A percentile compares a stretch with the other conserved stretches of the same genome.
Evolutionary conservation across 1,140 invertebrate species (phyloP).

Genomic region (Bombus confusus): DNA sequence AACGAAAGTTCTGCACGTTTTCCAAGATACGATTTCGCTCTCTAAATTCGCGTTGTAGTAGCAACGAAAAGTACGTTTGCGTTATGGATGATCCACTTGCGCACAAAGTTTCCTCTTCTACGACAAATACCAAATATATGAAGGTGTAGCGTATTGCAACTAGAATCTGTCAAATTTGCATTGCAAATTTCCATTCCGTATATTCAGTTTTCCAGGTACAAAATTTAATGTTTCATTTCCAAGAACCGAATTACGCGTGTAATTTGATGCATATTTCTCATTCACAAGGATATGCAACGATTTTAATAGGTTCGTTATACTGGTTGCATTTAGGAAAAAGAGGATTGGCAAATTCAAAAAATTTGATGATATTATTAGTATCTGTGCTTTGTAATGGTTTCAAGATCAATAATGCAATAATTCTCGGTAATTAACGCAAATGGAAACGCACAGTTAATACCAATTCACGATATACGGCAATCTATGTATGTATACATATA

Average conservation of each 20-base stretch:
- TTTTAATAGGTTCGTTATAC: not conserved
- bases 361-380: not conserved
- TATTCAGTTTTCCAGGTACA: not conserved
- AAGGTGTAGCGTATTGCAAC: no score
- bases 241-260: not conserved
- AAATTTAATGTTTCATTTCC: not conserved
- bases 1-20: no score
- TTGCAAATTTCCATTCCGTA: not conserved
- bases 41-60: no score
- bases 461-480: no score
- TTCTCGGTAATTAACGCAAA: not conserved
- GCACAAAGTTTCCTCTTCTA: no score
- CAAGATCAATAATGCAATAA: not conserved
- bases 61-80: no score
- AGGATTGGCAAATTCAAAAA: not conserved
- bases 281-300: not conserved
- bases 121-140: no score
- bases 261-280: not conserved
- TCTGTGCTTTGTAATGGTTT: not conserved
- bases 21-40: no score
- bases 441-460: not conserved
- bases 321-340: no score
- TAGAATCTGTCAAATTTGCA: not conserved
- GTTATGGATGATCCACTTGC: no score
- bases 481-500: no score